Base-by-base conservation (phyloP, 2,797 vertebrate species). In the Periophthalmus magnuspinnatus region DNA sequence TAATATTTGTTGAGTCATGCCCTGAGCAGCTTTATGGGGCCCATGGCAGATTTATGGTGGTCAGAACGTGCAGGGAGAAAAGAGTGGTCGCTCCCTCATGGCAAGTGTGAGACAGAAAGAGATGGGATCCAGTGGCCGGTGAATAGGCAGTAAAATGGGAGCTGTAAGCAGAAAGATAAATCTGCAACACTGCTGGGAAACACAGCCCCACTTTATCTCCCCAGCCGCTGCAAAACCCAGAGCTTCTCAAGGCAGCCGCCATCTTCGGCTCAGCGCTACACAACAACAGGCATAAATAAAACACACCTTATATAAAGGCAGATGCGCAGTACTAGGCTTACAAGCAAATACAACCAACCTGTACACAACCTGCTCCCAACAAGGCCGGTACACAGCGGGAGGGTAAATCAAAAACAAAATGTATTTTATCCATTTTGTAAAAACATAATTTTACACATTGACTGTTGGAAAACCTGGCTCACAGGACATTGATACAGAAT, bases 1-100 rank as follows among this genome's bases (percentile, higher is more conserved):
- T 90, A 87, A 89, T 90, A 88, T 91, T 91, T 92, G 86, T 91
- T 81, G 85, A 91, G 88, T 87, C 83, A 87, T 88, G 87, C 87
- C 85, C 88, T 80, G 77, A 84, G 82, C 87, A 88, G 78, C 85
- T 91, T 91, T 86, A 90, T 88, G 79, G 86, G 81, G 85, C 68
- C 61, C 28, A 41, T 75, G 79, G 76, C 86, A 90, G 90, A 92
- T 92, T 91, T 91, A 91, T 81, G 55, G 75, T 54, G 54, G 69
- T 76, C 77, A 70, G 80, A 84, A 76, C 74, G 64, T 77, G 73
- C 70, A 68, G 74, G 69, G 77, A 76, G 78, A 71, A 61, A 65
- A 65, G 63, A 65, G 76, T 74, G 67, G 63, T 72, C 1, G 60
- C 73, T 76, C 74, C 79, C 81, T 83, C 71, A 83, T 80, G 77